These are phyloP conservation scores for Caenorhabditis afra DNA, from an alignment of 2,888 invertebrate species.

Conservation along the genomic window DNA sequence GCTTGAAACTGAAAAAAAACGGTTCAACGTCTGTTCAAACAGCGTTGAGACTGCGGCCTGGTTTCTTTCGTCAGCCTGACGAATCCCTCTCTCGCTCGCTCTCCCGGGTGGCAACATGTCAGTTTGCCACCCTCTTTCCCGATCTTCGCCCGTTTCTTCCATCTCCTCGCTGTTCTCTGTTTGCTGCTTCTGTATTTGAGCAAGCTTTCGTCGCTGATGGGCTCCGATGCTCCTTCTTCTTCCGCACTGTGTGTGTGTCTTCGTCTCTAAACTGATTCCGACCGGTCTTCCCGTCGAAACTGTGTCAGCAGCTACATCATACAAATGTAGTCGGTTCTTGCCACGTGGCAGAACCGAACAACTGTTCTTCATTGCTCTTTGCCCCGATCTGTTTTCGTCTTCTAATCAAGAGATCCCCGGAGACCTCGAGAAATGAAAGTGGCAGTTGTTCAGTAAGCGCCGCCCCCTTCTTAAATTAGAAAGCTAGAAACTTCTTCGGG, in stretches of 20 bases:
- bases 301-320: slow-evolving; percentile 11
- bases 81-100: background rate
- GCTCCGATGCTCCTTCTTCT: slow-evolving; percentile 13
- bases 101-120: slow-evolving; percentile 31
- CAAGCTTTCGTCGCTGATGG: slow-evolving; percentile 47
- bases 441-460: slow-evolving; percentile 1
- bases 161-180: slow-evolving; percentile 20
- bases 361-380: background rate
- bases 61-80: slow-evolving; percentile 19
- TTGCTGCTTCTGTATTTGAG: slow-evolving; percentile 60
- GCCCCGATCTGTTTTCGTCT: background rate
- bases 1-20: no score
- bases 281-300: slow-evolving; percentile 21
- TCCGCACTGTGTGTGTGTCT: slow-evolving; percentile 30
- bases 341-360: slow-evolving; percentile 6
- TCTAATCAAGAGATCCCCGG: slow-evolving; percentile 1
- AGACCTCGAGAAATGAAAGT: background rate
- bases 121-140: slow-evolving; percentile 21
- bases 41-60: no score
- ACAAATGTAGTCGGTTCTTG: slow-evolving; percentile 12
- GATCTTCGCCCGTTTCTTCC: slow-evolving; percentile 32
- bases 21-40: no score
- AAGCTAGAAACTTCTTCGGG: no score
- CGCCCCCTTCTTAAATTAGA: slow-evolving; percentile 11
- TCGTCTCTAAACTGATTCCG: background rate